Percentiles rank a stretch among this genome's conserved stretches.
Conservation (phyloP, 2,113 vertebrate species). For the Anolis carolinensis region DNA sequence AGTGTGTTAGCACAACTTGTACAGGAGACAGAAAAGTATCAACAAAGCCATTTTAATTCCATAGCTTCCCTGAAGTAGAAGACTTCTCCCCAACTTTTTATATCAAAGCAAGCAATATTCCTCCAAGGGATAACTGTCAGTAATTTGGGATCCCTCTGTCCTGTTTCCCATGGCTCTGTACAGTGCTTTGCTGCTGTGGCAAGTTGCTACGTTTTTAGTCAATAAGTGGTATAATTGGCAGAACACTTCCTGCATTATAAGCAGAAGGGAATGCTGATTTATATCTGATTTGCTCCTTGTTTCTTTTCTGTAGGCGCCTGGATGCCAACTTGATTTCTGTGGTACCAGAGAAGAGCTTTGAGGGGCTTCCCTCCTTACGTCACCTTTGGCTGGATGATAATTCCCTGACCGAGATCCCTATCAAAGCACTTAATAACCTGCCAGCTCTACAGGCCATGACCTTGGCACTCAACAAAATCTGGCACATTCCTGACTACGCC, state of each 20-base stretch:
- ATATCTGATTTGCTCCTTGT: slow-evolving; percentile 40
- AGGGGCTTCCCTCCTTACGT: slow-evolving; percentile 85
- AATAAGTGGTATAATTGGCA: not conserved
- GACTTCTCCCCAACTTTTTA: not conserved
- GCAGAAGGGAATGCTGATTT: not conserved
- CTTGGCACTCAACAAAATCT: slow-evolving; percentile 92
- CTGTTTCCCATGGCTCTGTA: not conserved
- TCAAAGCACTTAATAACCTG: slow-evolving; percentile 84
- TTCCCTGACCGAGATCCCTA: slow-evolving; percentile 88
- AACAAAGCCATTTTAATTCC: not conserved
- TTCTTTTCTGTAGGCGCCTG: slow-evolving; percentile 82
- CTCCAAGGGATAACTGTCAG: not conserved
- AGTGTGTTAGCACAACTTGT: not conserved
- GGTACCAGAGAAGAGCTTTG: slow-evolving; percentile 87
- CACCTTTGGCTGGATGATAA: slow-evolving; percentile 98
- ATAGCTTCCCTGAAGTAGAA: no score
- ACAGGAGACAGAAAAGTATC: not conserved
- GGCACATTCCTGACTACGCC: slow-evolving; percentile 87
- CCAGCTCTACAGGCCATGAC: slow-evolving; percentile 95
- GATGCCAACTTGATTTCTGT: slow-evolving; percentile 93
- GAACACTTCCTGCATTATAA: not conserved
- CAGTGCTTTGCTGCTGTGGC: not conserved
- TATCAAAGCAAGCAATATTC: not conserved
- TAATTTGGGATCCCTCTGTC: not conserved
- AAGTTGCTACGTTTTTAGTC: slow-evolving; percentile 4